These are phyloP conservation scores for Hydrocynus forskahlii DNA, from an alignment of 2,797 vertebrate species.

Conservation along the genomic window DNA sequence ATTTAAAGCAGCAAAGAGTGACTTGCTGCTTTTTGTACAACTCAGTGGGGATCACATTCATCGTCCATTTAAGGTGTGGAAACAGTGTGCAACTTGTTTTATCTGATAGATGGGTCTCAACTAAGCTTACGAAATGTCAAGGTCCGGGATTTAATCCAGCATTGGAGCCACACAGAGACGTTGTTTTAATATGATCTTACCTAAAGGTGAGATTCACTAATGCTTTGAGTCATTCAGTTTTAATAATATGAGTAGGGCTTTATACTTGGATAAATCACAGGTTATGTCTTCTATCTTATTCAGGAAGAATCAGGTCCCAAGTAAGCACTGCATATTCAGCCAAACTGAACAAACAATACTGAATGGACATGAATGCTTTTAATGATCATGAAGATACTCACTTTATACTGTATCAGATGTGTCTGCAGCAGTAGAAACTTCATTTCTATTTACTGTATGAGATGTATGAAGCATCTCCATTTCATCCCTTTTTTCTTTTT, in stretches of 20 bases:
- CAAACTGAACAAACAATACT: not conserved
- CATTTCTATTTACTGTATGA: conserved; percentile 64
- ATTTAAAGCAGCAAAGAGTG: conserved; percentile 22
- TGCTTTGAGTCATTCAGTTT: not conserved
- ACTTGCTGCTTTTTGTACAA: conserved; percentile 26
- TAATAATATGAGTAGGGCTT: not conserved
- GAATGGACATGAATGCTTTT: not conserved
- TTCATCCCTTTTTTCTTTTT: conserved; percentile 60
- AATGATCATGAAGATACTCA: conserved; percentile 21
- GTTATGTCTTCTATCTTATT: not conserved
- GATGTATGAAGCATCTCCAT: conserved; percentile 72
- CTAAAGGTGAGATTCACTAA: not conserved
- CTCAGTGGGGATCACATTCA: conserved; percentile 25
- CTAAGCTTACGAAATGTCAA: conserved; percentile 34
- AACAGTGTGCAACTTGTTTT: conserved; percentile 40
- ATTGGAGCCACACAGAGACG: not conserved
- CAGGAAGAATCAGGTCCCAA: not conserved
- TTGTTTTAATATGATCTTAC: not conserved
- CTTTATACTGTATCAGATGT: conserved; percentile 65
- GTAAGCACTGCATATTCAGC: not conserved
- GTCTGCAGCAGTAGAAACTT: conserved; percentile 47
- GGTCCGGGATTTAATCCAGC: not conserved
- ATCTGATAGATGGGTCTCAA: conserved; percentile 23
- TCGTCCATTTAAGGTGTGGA: conserved; percentile 61
- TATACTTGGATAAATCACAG: not conserved